Percentiles rank a stretch among this genome's conserved stretches.
Conservation (phyloP, 1,140 invertebrate species). For the Spodoptera frugiperda region DNA sequence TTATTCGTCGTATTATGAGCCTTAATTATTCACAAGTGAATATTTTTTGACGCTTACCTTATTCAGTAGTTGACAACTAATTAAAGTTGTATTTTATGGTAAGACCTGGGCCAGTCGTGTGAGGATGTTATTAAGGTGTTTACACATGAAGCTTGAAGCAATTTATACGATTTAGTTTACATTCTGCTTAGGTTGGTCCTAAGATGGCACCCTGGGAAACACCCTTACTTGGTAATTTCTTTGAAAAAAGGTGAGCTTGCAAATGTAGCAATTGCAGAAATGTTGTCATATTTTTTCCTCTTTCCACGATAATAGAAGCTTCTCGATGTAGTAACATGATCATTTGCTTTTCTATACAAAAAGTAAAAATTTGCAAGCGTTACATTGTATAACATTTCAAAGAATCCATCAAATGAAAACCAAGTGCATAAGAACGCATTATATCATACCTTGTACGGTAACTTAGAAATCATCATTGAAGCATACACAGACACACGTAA, state of each 20-base stretch:
- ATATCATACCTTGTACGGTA: conserved; percentile 34
- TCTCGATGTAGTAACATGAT: too few relatives aligned
- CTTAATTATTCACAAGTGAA: conserved; percentile 37
- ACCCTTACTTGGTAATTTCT: not conserved
- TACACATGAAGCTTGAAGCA: conserved; percentile 10
- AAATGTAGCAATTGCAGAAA: too few relatives aligned
- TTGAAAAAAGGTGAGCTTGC: conserved; percentile 3
- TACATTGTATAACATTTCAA: not conserved
- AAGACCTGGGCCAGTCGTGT: conserved; percentile 23
- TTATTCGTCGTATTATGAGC: conserved; percentile 30
- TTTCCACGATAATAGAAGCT: too few relatives aligned
- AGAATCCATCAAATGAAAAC: conserved; percentile 11
- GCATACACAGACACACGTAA: conserved; percentile 15
- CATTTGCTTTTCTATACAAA: not conserved
- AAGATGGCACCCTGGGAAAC: conserved; percentile 14
- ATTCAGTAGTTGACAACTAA: conserved; percentile 29
- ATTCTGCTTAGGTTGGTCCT: not conserved
- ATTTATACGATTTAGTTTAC: conserved; percentile 23
- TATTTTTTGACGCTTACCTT: conserved; percentile 45
- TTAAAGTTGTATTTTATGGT: conserved; percentile 49
- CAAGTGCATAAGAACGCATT: conserved; percentile 2
- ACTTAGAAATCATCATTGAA: conserved; percentile 27
- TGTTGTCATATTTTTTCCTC: not conserved
- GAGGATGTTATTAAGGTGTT: conserved; percentile 18
- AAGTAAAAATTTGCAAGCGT: not conserved